A percentile compares a stretch with the other conserved stretches of the same genome.
Evolutionary conservation across 2,797 vertebrate genomes (phyloP).

Genomic region (Myripristis murdjan): DNA sequence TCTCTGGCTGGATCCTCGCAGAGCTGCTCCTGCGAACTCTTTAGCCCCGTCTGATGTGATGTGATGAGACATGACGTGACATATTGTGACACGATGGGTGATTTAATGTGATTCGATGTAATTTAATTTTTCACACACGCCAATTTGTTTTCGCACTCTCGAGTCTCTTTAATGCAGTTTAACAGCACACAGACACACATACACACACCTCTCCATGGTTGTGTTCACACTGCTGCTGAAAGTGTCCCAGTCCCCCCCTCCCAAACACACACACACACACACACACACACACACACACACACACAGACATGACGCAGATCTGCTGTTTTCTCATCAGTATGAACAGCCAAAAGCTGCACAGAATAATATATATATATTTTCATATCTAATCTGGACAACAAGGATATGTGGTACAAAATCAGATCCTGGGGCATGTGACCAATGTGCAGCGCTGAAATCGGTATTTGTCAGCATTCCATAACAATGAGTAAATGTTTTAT

Average conservation of each 20-base stretch:
- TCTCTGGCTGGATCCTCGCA: too few species aligned
- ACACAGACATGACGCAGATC: background rate
- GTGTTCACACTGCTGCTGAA: background rate
- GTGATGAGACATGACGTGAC: slow-evolving; percentile 20
- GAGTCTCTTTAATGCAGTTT: slow-evolving; percentile 17
- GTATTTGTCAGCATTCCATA: background rate
- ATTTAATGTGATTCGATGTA: slow-evolving; percentile 22
- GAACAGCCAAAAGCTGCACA: too few species aligned
- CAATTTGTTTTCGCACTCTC: slow-evolving; percentile 30
- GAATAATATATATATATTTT: too few species aligned
- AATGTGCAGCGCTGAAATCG: too few species aligned
- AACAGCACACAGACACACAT: background rate
- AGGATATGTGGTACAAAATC: background rate
- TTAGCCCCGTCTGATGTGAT: slow-evolving; percentile 16
- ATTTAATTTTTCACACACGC: slow-evolving; percentile 20
- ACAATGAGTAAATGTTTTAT: background rate
- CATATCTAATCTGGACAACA: background rate
- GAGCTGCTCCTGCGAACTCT: background rate
- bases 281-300: too few species aligned
- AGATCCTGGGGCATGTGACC: too few species aligned
- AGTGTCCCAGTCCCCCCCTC: slow-evolving; percentile 9
- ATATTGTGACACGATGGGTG: slow-evolving; percentile 1
- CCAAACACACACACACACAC: too few species aligned
- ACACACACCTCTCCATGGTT: background rate
- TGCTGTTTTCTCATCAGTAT: background rate